Evolutionary conservation across 2,797 vertebrate species (phyloP).

Genomic region (Serranus cabrilla): DNA sequence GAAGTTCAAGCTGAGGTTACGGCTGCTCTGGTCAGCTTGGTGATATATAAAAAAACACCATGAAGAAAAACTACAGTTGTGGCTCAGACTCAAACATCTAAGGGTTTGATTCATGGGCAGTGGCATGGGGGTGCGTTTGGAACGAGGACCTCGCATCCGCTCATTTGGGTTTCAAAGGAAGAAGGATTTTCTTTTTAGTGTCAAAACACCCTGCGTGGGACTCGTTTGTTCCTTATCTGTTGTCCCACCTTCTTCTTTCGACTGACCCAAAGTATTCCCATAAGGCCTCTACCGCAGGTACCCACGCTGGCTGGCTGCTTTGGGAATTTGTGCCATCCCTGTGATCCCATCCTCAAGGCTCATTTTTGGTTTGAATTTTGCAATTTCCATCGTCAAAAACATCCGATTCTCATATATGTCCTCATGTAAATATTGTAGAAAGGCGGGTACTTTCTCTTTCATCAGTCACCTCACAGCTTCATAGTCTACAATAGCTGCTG

Average conservation of each 20-base stretch:
- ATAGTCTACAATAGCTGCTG: slow-evolving; percentile 28
- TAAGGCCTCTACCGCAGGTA: slow-evolving; percentile 40
- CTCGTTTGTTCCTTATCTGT: slow-evolving; percentile 60
- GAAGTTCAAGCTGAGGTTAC: slow-evolving; percentile 64
- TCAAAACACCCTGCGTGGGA: slow-evolving; percentile 57
- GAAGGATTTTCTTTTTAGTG: slow-evolving; percentile 67
- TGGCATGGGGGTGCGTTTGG: slow-evolving; percentile 45
- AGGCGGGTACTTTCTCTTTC: slow-evolving; percentile 21
- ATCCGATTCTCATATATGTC: slow-evolving; percentile 19
- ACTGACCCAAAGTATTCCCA: slow-evolving; percentile 73
- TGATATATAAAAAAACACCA: slow-evolving; percentile 5
- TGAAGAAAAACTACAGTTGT: slow-evolving; percentile 30
- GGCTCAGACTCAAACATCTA: slow-evolving; percentile 49
- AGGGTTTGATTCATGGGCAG: slow-evolving; percentile 55
- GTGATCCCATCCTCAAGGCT: slow-evolving; percentile 56
- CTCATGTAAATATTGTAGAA: slow-evolving; percentile 38
- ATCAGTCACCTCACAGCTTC: slow-evolving; percentile 27
- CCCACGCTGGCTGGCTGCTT: slow-evolving; percentile 42
- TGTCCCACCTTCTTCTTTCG: slow-evolving; percentile 47
- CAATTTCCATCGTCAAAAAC: slow-evolving; percentile 31
- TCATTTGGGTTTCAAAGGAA: slow-evolving; percentile 85
- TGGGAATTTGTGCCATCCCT: slow-evolving; percentile 61
- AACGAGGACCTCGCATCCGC: slow-evolving; percentile 58
- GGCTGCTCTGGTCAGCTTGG: slow-evolving; percentile 38
- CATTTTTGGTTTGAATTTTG: slow-evolving; percentile 48